Evolutionary conservation across 2,888 invertebrate genomes (phyloP).

Genomic region (Luperina testacea): DNA sequence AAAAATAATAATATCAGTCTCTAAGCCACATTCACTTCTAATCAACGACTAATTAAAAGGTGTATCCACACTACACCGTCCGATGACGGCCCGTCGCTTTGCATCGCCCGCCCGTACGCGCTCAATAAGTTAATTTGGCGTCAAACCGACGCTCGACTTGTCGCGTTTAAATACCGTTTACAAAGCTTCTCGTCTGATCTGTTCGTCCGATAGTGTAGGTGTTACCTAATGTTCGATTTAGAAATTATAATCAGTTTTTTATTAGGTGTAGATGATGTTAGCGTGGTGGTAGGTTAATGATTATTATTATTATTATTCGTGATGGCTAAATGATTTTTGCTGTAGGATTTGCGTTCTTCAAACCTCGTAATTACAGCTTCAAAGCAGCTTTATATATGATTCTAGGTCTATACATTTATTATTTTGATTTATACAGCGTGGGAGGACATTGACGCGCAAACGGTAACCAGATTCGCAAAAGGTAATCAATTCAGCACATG

Average conservation of each 20-base stretch:
- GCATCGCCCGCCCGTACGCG: slow-evolving; percentile 65
- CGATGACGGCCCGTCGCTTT: slow-evolving; percentile 49
- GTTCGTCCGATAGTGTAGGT: slow-evolving; percentile 61
- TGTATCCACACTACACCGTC: slow-evolving; percentile 65
- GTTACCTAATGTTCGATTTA: slow-evolving; percentile 61
- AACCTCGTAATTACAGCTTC: neutral
- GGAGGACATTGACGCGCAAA: too few relatives aligned
- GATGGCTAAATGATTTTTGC: neutral
- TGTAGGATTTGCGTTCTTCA: neutral
- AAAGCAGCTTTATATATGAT: neutral
- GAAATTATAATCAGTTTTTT: slow-evolving; percentile 51
- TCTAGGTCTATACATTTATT: neutral
- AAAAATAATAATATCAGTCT: neutral
- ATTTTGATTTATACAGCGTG: neutral
- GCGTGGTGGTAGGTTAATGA: slow-evolving; percentile 15
- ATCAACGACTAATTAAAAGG: slow-evolving; percentile 42
- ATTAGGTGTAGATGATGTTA: slow-evolving; percentile 17
- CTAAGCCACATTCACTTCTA: neutral
- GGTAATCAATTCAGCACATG: too few relatives aligned
- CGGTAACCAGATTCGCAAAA: too few relatives aligned
- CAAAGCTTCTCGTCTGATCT: slow-evolving; percentile 59
- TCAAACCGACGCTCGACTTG: slow-evolving; percentile 74
- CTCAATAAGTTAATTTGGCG: slow-evolving; percentile 81
- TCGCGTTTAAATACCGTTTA: slow-evolving; percentile 64
- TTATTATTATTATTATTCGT: too few relatives aligned